Evolutionary conservation across 2,888 invertebrate genomes (phyloP).

Genomic region (Drosophila trichaetosa): DNA sequence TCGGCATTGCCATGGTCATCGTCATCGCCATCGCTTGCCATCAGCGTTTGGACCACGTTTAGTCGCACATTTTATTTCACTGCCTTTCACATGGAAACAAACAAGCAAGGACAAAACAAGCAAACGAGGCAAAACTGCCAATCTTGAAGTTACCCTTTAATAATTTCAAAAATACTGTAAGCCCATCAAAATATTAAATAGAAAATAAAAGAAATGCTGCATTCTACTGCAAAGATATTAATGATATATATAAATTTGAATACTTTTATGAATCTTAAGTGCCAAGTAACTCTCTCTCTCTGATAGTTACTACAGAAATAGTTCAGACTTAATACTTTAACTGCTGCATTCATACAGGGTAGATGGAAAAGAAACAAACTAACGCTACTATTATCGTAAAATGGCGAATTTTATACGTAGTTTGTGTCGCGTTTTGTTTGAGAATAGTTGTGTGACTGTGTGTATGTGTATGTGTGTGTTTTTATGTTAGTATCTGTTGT

Average conservation of each 20-base stretch:
- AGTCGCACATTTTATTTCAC: conserved; percentile 67
- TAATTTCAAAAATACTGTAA: background rate
- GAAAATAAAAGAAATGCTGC: background rate
- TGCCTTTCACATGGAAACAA: conserved; percentile 35
- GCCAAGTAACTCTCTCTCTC: background rate
- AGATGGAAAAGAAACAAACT: conserved; percentile 42
- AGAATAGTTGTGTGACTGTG: conserved; percentile 10
- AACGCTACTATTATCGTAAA: conserved; percentile 43
- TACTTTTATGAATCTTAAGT: background rate
- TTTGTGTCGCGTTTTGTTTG: conserved; percentile 28
- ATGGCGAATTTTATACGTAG: conserved; percentile 57
- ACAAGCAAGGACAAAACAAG: conserved; percentile 24
- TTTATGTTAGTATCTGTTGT: conserved; percentile 57
- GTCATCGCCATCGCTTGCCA: conserved; percentile 47
- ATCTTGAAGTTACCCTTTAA: conserved; percentile 14
- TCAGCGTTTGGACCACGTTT: conserved; percentile 60
- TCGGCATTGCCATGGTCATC: conserved; percentile 55
- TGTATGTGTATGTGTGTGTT: conserved; percentile 30
- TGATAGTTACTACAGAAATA: background rate
- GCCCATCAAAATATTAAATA: background rate
- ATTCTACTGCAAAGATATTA: background rate
- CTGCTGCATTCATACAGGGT: conserved; percentile 16
- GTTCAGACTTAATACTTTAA: background rate
- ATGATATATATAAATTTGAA: background rate
- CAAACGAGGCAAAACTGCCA: background rate